These are phyloP conservation scores for Lycophotia porphyrea DNA, from an alignment of 2,888 invertebrate species.

Conservation along the genomic window DNA sequence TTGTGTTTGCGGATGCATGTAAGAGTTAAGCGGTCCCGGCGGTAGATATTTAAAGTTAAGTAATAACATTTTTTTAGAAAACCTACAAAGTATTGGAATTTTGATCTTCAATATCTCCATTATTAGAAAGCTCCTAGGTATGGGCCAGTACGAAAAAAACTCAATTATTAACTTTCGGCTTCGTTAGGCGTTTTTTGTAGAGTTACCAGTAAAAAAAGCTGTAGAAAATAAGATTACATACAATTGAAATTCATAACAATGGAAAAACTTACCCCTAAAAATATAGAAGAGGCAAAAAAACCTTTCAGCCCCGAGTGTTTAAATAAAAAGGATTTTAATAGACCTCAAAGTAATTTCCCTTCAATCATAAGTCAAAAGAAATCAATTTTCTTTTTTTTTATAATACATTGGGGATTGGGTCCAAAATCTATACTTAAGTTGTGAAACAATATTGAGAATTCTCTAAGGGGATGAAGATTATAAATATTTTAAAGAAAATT, in stretches of 20 bases:
- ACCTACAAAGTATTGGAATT: too few species aligned
- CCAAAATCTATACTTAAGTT: constrained; percentile 40
- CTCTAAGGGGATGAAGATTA: constrained; percentile 38
- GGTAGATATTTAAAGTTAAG: too few species aligned
- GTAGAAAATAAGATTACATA: background rate
- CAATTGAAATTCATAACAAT: constrained; percentile 22
- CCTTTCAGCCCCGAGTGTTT: constrained; percentile 52
- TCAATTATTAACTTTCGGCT: background rate
- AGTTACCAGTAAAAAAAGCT: background rate
- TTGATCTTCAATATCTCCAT: too few species aligned
- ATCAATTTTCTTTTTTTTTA: constrained; percentile 59
- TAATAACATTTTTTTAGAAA: too few species aligned
- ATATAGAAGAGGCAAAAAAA: constrained; percentile 40
- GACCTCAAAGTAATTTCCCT: constrained; percentile 54
- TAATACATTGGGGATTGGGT: constrained; percentile 46
- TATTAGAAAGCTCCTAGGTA: too few species aligned
- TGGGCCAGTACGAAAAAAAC: too few species aligned
- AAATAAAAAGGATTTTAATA: constrained; percentile 60
- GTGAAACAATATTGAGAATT: constrained; percentile 45
- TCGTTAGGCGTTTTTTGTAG: background rate
- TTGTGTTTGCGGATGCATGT: background rate
- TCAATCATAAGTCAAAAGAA: constrained; percentile 59
- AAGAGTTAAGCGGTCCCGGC: background rate
- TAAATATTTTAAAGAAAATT: constrained; percentile 54
- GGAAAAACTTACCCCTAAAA: constrained; percentile 15